These are phyloP conservation scores for Otolemur garnettii DNA, from an alignment of 2,113 vertebrate species.

Conservation along the genomic window DNA sequence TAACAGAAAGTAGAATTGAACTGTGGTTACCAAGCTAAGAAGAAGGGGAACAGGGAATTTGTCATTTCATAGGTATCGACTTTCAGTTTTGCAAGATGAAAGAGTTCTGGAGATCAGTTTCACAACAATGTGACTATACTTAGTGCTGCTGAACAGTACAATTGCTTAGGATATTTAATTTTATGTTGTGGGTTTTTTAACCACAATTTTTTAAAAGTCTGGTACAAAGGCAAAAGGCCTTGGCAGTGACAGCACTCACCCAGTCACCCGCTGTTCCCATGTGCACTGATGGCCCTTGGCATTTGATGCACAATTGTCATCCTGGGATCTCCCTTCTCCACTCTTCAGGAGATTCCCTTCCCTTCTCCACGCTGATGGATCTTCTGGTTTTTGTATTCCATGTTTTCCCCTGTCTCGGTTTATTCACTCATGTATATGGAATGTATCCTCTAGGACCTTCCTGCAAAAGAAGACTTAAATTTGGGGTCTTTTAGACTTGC, in stretches of 20 bases:
- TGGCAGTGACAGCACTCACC: neutral
- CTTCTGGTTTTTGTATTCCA: neutral
- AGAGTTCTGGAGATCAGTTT: conserved; percentile 34
- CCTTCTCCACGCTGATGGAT: neutral
- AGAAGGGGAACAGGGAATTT: neutral
- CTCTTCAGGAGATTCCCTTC: conserved; percentile 54
- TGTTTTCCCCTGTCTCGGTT: conserved; percentile 46
- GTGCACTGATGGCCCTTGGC: neutral
- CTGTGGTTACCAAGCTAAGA: neutral
- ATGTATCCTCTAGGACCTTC: neutral
- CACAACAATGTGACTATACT: conserved; percentile 12
- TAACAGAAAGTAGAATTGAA: conserved; percentile 61
- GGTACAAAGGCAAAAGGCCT: neutral
- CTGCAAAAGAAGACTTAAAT: neutral
- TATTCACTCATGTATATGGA: neutral
- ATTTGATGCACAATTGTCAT: neutral
- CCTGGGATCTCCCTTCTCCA: neutral
- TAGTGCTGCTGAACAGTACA: neutral
- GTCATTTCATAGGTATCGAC: neutral
- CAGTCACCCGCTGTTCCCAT: neutral
- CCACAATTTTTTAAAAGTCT: neutral
- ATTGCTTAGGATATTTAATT: neutral
- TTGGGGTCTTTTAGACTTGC: neutral
- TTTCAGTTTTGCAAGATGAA: conserved; percentile 52
- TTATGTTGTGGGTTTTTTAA: neutral